Conservation (phyloP, 1,140 invertebrate species). For the Drosophila sproati region DNA sequence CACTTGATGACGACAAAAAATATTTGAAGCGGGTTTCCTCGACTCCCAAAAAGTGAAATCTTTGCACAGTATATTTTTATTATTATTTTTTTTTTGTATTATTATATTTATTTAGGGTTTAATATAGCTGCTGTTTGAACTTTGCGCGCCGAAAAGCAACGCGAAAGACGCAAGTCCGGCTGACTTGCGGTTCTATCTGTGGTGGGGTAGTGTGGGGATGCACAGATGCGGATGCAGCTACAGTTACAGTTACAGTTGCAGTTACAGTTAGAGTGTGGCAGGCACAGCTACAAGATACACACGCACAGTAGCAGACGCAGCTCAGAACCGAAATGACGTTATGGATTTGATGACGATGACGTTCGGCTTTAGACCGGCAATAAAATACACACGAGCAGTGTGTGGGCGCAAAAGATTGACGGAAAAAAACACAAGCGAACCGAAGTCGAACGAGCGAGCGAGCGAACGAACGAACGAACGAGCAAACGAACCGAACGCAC, state of each 20-base stretch:
- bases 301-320: conserved; percentile 38
- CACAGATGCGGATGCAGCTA: conserved; percentile 1
- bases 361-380: conserved; percentile 34
- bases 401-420: conserved; percentile 33
- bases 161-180: conserved; percentile 53
- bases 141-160: conserved; percentile 23
- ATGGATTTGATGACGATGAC: conserved; percentile 55
- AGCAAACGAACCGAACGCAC: conserved; percentile 19
- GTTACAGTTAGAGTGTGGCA: conserved; percentile 1
- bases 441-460: conserved; percentile 24
- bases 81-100: background rate
- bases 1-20: conserved; percentile 11
- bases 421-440: conserved; percentile 24
- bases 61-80: conserved; percentile 1
- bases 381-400: conserved; percentile 13
- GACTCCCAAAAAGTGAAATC: conserved; percentile 13
- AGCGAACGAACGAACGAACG: conserved; percentile 32
- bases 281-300: conserved; percentile 17
- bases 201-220: no score
- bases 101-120: background rate
- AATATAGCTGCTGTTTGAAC: background rate
- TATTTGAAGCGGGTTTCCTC: conserved; percentile 33
- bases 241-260: conserved; percentile 1
- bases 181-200: conserved; percentile 18
- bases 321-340: conserved; percentile 58